Evolutionary conservation across 1,140 invertebrate species (phyloP).

Genomic region (Aradophagus sp.): DNA sequence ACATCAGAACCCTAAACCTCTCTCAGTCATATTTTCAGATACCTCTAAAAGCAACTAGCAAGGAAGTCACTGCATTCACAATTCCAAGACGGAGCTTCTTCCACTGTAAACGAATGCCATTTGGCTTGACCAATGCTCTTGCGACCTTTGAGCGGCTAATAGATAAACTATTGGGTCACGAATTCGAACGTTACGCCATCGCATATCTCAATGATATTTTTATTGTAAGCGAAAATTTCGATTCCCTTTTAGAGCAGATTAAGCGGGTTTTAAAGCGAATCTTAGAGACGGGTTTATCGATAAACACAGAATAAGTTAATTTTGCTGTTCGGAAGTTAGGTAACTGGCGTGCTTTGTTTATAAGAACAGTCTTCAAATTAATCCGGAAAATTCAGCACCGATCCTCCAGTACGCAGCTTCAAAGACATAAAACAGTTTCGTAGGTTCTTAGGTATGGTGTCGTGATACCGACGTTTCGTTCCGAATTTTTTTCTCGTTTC

Average conservation of each 20-base stretch:
- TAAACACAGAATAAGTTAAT: no score
- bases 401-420: no score
- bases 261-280: slow-evolving; percentile 4
- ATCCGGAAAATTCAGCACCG: no score
- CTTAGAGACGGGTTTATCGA: slow-evolving; percentile 22
- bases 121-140: slow-evolving; percentile 68
- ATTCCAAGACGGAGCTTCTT: slow-evolving; percentile 65
- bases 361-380: no score
- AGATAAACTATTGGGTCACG: slow-evolving; percentile 62
- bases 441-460: no score
- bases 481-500: no score
- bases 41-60: slow-evolving; percentile 46
- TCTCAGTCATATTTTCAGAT: slow-evolving; percentile 63
- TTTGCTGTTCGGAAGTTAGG: no score
- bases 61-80: slow-evolving; percentile 71
- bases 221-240: slow-evolving; percentile 62
- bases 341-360: no score
- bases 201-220: slow-evolving; percentile 66
- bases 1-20: slow-evolving; percentile 52
- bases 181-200: slow-evolving; percentile 57
- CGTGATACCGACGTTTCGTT: no score
- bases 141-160: slow-evolving; percentile 68
- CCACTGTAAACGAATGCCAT: slow-evolving; percentile 70
- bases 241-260: slow-evolving; percentile 56
- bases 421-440: no score